Percentiles rank a stretch among this genome's conserved stretches.
phyloP scores from a whole-genome alignment of 2,797 vertebrate genomes.

The Oreortyx pictus region DNA sequence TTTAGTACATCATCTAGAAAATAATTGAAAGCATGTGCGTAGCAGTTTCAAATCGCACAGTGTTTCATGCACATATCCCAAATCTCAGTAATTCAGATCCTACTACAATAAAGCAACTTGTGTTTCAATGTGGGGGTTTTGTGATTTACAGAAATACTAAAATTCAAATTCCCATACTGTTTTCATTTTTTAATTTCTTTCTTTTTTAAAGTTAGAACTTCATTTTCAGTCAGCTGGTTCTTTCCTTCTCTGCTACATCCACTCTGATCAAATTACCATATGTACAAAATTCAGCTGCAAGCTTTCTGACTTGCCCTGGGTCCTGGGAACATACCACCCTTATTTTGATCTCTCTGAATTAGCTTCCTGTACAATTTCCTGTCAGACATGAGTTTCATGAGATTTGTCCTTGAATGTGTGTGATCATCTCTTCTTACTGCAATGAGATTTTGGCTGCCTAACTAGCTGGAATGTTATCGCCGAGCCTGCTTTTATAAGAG shows the following conservation, averaged over 20 bases:
- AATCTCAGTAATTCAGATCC: not conserved
- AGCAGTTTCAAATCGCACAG: not conserved
- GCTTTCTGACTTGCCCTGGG: slow-evolving; percentile 65
- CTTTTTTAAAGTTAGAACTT: not conserved
- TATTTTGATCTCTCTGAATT: slow-evolving; percentile 78
- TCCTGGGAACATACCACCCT: slow-evolving; percentile 80
- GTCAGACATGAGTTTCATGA: slow-evolving; percentile 75
- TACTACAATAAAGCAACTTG: not conserved
- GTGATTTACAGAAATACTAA: not conserved
- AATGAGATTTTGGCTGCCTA: slow-evolving; percentile 43
- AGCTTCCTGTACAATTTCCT: slow-evolving; percentile 79
- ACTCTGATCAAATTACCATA: slow-evolving; percentile 63
- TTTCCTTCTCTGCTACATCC: slow-evolving; percentile 18
- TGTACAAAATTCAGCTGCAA: slow-evolving; percentile 70
- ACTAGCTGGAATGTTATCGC: slow-evolving; percentile 61
- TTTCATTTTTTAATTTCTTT: not conserved
- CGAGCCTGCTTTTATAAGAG: slow-evolving; percentile 34
- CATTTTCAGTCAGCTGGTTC: slow-evolving; percentile 2
- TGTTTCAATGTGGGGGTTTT: not conserved
- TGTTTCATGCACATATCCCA: not conserved
- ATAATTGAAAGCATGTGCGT: not conserved
- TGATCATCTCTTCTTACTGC: slow-evolving; percentile 46
- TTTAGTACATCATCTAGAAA: not conserved
- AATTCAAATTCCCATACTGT: slow-evolving; percentile 6
- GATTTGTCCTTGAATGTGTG: slow-evolving; percentile 70